phyloP scores from a whole-genome alignment of 2,888 invertebrate genomes.

The Oligia latruncula region DNA sequence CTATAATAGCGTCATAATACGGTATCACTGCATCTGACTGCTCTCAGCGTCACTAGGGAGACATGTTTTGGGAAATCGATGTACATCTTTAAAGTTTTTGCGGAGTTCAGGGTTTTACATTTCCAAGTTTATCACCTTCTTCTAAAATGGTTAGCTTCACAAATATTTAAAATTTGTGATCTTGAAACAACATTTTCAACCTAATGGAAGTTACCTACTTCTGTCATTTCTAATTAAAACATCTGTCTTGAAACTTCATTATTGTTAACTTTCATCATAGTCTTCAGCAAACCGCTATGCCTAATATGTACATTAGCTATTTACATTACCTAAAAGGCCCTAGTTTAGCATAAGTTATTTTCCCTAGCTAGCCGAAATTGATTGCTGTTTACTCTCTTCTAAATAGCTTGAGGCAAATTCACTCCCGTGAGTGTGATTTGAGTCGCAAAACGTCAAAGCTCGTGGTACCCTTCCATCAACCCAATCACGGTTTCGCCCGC shows the following conservation, averaged over 20 bases:
- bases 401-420: conserved; percentile 2
- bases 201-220: neutral
- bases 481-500: conserved; percentile 35
- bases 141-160: neutral
- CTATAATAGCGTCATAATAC: conserved; percentile 35
- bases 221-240: neutral
- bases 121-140: neutral
- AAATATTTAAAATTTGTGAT: conserved; percentile 9
- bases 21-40: conserved; percentile 27
- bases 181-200: conserved; percentile 1
- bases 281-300: neutral
- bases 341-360: neutral
- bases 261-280: neutral
- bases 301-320: neutral
- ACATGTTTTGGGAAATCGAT: conserved; percentile 1
- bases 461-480: conserved; percentile 23
- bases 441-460: conserved; percentile 22
- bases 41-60: neutral
- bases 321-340: neutral
- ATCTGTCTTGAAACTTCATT: neutral
- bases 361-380: neutral
- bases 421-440: conserved; percentile 19
- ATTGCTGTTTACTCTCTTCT: neutral
- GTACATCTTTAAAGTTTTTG: neutral
- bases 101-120: neutral